These are phyloP conservation scores for Drosophila rubida DNA, from an alignment of 2,888 invertebrate species.

Conservation along the genomic window DNA sequence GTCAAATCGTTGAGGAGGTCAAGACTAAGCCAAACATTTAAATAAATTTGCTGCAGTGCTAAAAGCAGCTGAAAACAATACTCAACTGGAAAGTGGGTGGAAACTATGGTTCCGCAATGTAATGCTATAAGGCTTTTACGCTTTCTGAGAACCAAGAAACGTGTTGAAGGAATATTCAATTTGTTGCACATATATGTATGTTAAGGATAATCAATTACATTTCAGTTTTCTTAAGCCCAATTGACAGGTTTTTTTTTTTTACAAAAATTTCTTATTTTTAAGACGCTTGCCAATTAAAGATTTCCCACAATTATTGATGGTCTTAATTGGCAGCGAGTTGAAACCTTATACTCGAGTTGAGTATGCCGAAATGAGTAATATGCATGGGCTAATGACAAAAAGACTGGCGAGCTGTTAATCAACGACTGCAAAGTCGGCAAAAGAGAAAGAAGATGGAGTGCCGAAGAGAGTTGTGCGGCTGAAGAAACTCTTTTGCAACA, in stretches of 20 bases:
- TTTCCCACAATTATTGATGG: conserved; percentile 65
- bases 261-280: conserved; percentile 1
- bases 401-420: conserved; percentile 63
- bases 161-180: too few relatives aligned
- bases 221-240: too few relatives aligned
- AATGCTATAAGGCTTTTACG: not conserved
- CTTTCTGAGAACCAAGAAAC: not conserved
- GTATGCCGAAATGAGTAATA: conserved; percentile 47
- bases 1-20: conserved; percentile 32
- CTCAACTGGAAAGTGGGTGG: not conserved
- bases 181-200: too few relatives aligned
- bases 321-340: conserved; percentile 55
- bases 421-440: conserved; percentile 30
- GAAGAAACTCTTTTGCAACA: conserved; percentile 53
- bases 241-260: not conserved
- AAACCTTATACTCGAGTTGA: conserved; percentile 16
- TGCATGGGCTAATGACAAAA: conserved; percentile 59
- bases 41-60: conserved; percentile 24
- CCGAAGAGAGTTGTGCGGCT: conserved; percentile 44
- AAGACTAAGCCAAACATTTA: conserved; percentile 18
- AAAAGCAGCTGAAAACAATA: conserved; percentile 7
- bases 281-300: conserved; percentile 37
- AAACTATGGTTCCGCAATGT: not conserved
- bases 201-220: too few relatives aligned
- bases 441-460: not conserved